Base-by-base conservation (phyloP, 1,140 invertebrate genomes). In the Eriocheir sinensis region DNA sequence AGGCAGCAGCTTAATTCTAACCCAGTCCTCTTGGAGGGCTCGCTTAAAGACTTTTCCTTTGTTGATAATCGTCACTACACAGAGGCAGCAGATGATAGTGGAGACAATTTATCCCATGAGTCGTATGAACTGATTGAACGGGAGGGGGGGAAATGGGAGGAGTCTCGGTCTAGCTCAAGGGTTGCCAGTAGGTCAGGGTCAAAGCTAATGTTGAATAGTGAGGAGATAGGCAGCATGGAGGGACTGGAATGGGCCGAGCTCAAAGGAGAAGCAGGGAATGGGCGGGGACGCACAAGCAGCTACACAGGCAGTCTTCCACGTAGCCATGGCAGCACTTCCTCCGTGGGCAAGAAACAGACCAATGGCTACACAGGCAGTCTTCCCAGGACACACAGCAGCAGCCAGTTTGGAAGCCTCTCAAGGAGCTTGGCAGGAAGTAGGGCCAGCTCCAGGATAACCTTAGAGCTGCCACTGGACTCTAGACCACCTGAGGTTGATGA, bases 51-150 rank as follows among this genome's bases (percentile, higher is more conserved):
- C 30, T 91, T 88, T 89, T 89, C 81, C 83, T 94, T 89, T 80
- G 89, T 92, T 41, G 95, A 95, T 93, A 95, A 95, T 89, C 72
- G 86, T 27, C 94, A 91, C 48, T 95, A 95, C 91, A 89, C 89
- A 32, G 95, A 95, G 15, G 48, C 53, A 53, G 89, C 83, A 30
- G 96, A 96, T 91, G 94, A 95, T 27, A 96, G 36, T 0, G 98
- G 98, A 96, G 98, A 99, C 96, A 98, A 99, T 97, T 97, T 98
- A 4, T 98, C 98, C 17, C 98, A 98, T 96, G 98, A 98, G 96
- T 98, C 98, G 95, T 99, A 98, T 96, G 98, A 99, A 96, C 96
- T 98, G 27, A 97, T 98, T 80, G 98, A 99, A 96, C 81, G 90
- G 38, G 95, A 96, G 85, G 89, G 85, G 36, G 95, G 83, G 34